Base-by-base conservation (phyloP, 2,888 invertebrate species). In the Sylvicola cinctus region DNA sequence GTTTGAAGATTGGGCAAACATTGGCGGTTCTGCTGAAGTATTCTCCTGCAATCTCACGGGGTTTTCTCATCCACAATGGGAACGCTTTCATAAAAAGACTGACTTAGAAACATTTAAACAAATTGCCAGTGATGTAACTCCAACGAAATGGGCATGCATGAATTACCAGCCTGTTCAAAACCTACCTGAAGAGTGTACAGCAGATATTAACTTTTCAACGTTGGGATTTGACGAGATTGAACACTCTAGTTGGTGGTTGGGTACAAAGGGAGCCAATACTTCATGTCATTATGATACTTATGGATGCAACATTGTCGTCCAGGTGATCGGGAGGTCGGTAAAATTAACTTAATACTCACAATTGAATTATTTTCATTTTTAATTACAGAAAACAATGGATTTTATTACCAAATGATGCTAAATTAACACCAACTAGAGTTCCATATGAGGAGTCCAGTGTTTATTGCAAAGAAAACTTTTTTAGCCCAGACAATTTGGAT, bases 401-500 rank as follows among this genome's bases (percentile, higher is more conserved):
- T 33, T 58, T 96, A 16, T 90, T 90, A 55, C 84, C 90, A 5
- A 88, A 90, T 6, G 66, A 70, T 38, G 65, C 74, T 27, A 67
- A 67, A 28, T 49, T 95, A 42, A 70, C 71, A 44, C 74, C 83
- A 17, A 81, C 83, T 0, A 67, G 95, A 49, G 66, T 93, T 33
- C 95, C 95, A 0, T 96, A 88, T 59, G 95, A 95, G 62, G 95
- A 95, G 55, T 93, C 93, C 0, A 93, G 88, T 54, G 67, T 95
- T 7, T 95, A 85, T 53, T 87, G 85, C 49, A 66, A 70, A 51
- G 63, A 83, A 30, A 83, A 88, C 52, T 76, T 90, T 46, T 76
- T 72, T 44, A 68, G 68, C 34, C 81, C 84, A 1, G 51, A 49
- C 26, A 51, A 59, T 46, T 41, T 59, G 35, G 53, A 62, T 17